Evolutionary conservation across 2,797 vertebrate genomes (phyloP), one percentile per base, ranked within the genome.

Genomic region (Naso thynnoides): DNA sequence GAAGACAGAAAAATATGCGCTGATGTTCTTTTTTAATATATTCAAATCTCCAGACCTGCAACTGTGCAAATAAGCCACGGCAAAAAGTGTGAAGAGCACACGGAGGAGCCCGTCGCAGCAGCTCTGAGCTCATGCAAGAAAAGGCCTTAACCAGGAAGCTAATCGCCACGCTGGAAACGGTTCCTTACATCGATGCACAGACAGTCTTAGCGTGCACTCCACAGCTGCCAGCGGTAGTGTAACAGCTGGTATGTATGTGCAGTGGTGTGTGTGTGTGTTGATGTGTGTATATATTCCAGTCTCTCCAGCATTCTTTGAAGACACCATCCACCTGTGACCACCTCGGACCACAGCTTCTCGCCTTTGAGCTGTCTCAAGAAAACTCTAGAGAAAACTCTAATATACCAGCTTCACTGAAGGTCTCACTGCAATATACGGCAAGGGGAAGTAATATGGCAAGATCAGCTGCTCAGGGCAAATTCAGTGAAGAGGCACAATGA

Each of bases 161-260:
- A 41, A 79, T 64, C 77, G 14, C 14, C 21, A 23, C 7, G 6
- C 31, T 48, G 50, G 54, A 65, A 70, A 53, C 38, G 7, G 45
- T 10, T 45, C 26, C 27, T 18, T 21, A 26, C 31, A 24, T 13
- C 14, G n/a, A 49, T 5, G 8, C 26, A 50, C 13, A 53, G 29
- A 24, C 38, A 27, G 45, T 29, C 19, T 42, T 19, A 27, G 60
- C 23, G 56, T 50, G 62, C 6, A 44, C 19, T 50, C 27, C 44
- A 70, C 73, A 77, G 64, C 67, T 76, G 49, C 15, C 68, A n/a
- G 49, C 9, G 5, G 68, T 88, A 82, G 77, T 48, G 48, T 41
- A 84, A 86, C 67, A 73, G 58, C 80, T 70, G 72, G 49, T 55
- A 58, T 18, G 81, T 57, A 58, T 18, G 81, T 57, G 50, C n/a